Percentiles rank a stretch among this genome's conserved stretches.
These are phyloP conservation scores for Belgica antarctica DNA, from an alignment of 2,888 invertebrate genomes.

Conservation along the genomic window DNA sequence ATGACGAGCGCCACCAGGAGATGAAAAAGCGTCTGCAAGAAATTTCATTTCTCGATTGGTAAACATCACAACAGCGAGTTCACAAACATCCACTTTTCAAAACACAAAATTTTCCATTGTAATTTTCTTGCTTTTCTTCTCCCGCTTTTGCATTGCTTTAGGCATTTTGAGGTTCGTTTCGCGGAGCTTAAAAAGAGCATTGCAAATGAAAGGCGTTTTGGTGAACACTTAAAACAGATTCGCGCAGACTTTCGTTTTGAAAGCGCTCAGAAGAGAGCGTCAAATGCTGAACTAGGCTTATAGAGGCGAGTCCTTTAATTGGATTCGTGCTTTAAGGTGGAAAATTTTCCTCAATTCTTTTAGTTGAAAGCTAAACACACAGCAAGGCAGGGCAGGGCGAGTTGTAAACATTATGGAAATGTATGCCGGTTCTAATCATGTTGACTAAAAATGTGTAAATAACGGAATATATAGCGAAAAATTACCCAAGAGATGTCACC, in stretches of 20 bases:
- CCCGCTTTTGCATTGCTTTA: background rate
- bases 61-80: slow-evolving; percentile 12
- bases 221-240: background rate
- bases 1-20: background rate
- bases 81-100: slow-evolving; percentile 10
- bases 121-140: background rate
- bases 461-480: slow-evolving; percentile 37
- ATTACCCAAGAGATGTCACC: too few species aligned
- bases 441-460: slow-evolving; percentile 27
- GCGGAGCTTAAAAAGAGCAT: too few species aligned
- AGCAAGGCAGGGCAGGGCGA: background rate
- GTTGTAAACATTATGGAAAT: slow-evolving; percentile 37
- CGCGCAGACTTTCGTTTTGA: too few species aligned
- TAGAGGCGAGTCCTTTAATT: background rate
- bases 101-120: background rate
- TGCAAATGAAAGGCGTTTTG: background rate
- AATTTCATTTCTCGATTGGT: slow-evolving; percentile 27
- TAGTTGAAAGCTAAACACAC: background rate
- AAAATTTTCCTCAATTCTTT: background rate
- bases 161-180: too few species aligned
- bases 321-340: too few species aligned
- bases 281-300: background rate
- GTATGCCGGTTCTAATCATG: background rate
- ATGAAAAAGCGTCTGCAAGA: background rate
- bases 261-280: too few species aligned